These are phyloP conservation scores for Mus pahari DNA, from an alignment of 2,113 vertebrate genomes.

Conservation along the genomic window DNA sequence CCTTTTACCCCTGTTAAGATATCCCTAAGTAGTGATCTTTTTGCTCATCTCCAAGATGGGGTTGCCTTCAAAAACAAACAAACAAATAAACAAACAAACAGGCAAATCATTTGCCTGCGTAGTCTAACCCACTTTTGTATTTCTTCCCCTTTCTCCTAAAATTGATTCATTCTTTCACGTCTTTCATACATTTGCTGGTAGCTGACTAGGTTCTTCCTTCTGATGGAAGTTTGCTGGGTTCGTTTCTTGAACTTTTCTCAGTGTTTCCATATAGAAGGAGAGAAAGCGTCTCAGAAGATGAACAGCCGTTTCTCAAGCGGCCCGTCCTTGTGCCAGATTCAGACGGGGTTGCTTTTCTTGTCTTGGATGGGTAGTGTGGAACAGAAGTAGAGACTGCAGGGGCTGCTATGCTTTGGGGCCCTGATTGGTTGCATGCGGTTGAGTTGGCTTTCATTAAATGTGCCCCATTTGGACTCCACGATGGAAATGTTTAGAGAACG, in stretches of 20 bases:
- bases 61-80: background rate
- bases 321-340: constrained; percentile 3
- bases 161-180: background rate
- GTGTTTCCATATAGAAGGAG: background rate
- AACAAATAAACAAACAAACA: background rate
- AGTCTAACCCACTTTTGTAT: constrained; percentile 5
- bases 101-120: background rate
- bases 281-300: constrained; percentile 24
- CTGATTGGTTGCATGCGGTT: background rate
- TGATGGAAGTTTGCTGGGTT: background rate
- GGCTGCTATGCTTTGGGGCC: background rate
- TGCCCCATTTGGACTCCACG: constrained; percentile 21
- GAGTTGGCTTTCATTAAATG: constrained; percentile 29
- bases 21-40: background rate
- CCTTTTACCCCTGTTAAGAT: background rate
- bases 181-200: constrained; percentile 3
- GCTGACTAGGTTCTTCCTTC: constrained; percentile 17
- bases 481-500: constrained; percentile 44
- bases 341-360: background rate
- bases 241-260: constrained; percentile 16
- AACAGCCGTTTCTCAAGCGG: constrained; percentile 6
- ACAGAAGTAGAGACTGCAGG: constrained; percentile 32
- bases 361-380: constrained; percentile 9
- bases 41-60: background rate
- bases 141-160: constrained; percentile 24